These are phyloP conservation scores for Physella acuta DNA, from an alignment of 1,140 invertebrate species.

Conservation along the genomic window DNA sequence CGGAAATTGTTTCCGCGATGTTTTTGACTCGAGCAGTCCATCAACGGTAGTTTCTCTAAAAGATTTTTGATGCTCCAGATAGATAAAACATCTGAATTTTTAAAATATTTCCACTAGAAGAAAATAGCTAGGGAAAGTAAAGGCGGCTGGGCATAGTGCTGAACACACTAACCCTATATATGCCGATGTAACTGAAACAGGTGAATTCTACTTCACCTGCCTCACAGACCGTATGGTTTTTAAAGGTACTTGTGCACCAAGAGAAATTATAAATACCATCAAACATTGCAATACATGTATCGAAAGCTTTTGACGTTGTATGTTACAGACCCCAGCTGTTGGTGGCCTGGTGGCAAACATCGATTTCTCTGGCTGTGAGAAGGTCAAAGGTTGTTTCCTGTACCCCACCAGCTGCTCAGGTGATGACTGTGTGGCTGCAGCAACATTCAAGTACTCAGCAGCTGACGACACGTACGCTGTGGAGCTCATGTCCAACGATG, in stretches of 20 bases:
- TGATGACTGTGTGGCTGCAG: slow-evolving; percentile 1
- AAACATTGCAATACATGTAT: neutral
- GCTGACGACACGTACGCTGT: neutral
- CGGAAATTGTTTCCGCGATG: too few relatives aligned
- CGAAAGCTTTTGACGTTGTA: neutral
- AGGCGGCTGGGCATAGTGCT: too few relatives aligned
- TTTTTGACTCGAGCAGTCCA: too few relatives aligned
- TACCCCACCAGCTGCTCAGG: slow-evolving; percentile 4
- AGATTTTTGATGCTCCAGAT: neutral
- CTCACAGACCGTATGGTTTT: neutral
- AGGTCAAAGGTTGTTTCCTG: slow-evolving; percentile 15
- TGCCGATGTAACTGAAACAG: too few relatives aligned
- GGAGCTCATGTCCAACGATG: neutral
- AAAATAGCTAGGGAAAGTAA: too few relatives aligned
- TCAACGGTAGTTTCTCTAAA: too few relatives aligned
- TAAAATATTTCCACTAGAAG: too few relatives aligned
- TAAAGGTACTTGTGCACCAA: neutral
- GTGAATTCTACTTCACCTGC: too few relatives aligned
- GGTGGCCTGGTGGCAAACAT: neutral
- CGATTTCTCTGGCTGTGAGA: slow-evolving; percentile 10
- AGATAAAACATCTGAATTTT: neutral
- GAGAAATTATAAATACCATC: neutral
- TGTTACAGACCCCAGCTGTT: neutral
- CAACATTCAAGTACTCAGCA: neutral
- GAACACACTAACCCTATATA: too few relatives aligned